phyloP scores from a whole-genome alignment of 2,888 invertebrate species.

The Tortrix viridana region DNA sequence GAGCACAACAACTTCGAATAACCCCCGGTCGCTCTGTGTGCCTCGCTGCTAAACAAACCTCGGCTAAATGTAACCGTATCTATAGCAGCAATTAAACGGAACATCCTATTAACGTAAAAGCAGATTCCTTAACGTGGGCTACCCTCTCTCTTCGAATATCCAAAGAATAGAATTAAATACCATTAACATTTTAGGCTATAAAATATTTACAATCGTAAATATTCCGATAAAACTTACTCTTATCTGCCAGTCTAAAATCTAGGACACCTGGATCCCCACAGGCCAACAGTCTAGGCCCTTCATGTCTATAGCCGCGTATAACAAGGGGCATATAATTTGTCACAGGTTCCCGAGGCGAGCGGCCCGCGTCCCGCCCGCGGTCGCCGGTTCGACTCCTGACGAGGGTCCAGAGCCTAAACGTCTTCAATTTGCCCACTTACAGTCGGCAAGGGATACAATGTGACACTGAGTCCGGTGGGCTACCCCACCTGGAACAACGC shows the following conservation, averaged over 20 bases:
- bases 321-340: constrained; percentile 1
- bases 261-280: background rate
- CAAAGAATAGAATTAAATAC: too few relatives aligned
- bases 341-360: background rate
- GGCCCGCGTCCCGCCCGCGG: background rate
- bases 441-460: background rate
- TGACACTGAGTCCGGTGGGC: constrained; percentile 14
- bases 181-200: too few relatives aligned
- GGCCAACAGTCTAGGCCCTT: background rate
- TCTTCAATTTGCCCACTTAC: constrained; percentile 10
- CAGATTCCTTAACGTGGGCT: too few relatives aligned
- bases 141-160: too few relatives aligned
- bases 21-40: too few relatives aligned
- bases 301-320: background rate
- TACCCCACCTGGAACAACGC: background rate
- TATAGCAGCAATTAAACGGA: too few relatives aligned
- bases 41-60: too few relatives aligned
- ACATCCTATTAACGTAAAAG: too few relatives aligned
- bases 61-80: too few relatives aligned
- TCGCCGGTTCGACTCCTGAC: background rate
- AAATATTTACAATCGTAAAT: background rate
- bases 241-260: constrained; percentile 2
- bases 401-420: constrained; percentile 4
- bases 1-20: too few relatives aligned
- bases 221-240: background rate